A percentile compares a stretch with the other conserved stretches of the same genome.
Evolutionary conservation across 2,888 invertebrate genomes (phyloP).

Genomic region (Ectemnius lituratus): DNA sequence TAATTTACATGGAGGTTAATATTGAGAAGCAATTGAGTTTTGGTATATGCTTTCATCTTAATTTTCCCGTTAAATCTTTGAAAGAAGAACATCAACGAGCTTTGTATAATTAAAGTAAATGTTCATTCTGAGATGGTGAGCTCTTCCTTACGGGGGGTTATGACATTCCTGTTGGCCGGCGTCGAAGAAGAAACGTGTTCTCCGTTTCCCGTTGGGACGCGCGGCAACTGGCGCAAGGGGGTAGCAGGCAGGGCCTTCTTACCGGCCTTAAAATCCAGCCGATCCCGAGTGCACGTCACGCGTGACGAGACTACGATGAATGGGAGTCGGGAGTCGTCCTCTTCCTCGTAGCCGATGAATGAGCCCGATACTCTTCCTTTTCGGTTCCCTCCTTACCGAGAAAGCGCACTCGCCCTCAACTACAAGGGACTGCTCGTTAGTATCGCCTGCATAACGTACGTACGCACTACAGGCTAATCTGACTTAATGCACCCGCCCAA

Average conservation of each 20-base stretch:
- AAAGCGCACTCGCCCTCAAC: not conserved
- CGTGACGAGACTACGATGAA: constrained; percentile 58
- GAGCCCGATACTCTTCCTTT: constrained; percentile 39
- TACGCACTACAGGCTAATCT: not conserved
- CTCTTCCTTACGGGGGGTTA: constrained; percentile 42
- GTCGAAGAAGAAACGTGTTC: constrained; percentile 48
- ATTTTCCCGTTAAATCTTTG: too few species aligned
- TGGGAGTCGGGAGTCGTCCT: constrained; percentile 38
- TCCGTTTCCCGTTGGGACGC: constrained; percentile 42
- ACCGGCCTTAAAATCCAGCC: constrained; percentile 40
- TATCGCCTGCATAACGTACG: constrained; percentile 8
- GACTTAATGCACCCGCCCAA: constrained; percentile 2
- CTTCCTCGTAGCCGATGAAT: constrained; percentile 52
- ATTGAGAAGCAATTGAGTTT: too few species aligned
- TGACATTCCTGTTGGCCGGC: constrained; percentile 44
- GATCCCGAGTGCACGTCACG: constrained; percentile 45
- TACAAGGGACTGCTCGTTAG: constrained; percentile 32
- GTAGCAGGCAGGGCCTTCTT: constrained; percentile 29
- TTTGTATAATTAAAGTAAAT: too few species aligned
- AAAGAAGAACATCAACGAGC: too few species aligned
- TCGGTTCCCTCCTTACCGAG: constrained; percentile 18
- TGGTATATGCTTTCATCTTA: too few species aligned
- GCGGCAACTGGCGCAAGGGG: not conserved
- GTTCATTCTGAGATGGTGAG: not conserved
- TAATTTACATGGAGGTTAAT: too few species aligned